phyloP scores from a whole-genome alignment of 2,888 invertebrate genomes.

The Cerastis rubricosa region DNA sequence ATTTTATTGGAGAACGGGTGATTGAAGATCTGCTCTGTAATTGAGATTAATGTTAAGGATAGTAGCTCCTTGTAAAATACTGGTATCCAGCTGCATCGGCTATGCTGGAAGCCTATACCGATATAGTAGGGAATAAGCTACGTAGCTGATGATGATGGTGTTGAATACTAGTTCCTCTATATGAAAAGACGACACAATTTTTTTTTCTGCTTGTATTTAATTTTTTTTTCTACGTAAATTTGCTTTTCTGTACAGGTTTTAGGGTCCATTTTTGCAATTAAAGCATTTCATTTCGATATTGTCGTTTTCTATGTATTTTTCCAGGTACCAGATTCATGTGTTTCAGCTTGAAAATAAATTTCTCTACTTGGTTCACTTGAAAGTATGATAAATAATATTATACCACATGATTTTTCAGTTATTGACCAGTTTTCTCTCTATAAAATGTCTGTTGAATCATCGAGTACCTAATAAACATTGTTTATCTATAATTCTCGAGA shows the following conservation, averaged over 20 bases:
- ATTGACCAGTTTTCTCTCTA: slow-evolving; percentile 10
- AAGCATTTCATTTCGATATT: too few species aligned
- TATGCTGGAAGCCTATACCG: background rate
- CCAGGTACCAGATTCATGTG: background rate
- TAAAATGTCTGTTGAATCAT: slow-evolving; percentile 23
- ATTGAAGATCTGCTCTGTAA: background rate
- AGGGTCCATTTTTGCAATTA: too few species aligned
- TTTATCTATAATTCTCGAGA: slow-evolving; percentile 33
- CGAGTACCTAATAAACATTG: slow-evolving; percentile 37
- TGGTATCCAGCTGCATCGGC: background rate
- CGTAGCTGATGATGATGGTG: background rate
- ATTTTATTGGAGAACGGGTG: background rate
- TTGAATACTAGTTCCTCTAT: too few species aligned
- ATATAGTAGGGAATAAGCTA: background rate
- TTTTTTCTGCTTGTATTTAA: too few species aligned
- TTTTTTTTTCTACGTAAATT: too few species aligned
- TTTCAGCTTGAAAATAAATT: background rate
- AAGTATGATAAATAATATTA: background rate
- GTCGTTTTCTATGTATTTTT: background rate
- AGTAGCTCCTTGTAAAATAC: background rate
- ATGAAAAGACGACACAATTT: too few species aligned
- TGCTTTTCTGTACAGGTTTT: too few species aligned
- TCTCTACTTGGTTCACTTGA: background rate
- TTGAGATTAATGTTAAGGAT: background rate
- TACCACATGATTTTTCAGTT: slow-evolving; percentile 16